phyloP scores from a whole-genome alignment of 2,888 invertebrate genomes.

The Epinotia nisella region DNA sequence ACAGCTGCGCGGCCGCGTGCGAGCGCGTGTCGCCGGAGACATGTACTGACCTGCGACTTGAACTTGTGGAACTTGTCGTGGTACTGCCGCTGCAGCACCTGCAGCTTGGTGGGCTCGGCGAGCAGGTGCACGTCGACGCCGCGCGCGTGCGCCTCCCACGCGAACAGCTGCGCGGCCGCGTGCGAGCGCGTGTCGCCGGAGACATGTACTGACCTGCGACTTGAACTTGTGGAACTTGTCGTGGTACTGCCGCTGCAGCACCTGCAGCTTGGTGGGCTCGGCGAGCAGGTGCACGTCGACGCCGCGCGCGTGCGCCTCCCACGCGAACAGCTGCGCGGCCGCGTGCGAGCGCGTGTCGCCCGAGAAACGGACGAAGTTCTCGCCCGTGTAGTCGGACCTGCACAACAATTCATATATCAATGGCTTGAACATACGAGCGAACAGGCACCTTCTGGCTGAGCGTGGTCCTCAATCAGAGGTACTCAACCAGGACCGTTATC shows the following conservation, averaged over 20 bases:
- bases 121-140: constrained; percentile 97
- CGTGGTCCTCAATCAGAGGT: too few species aligned
- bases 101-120: constrained; percentile 99
- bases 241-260: constrained; percentile 95
- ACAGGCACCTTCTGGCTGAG: too few species aligned
- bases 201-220: too few species aligned
- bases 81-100: constrained; percentile 95
- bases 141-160: constrained; percentile 97
- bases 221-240: constrained; percentile 96
- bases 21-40: too few species aligned
- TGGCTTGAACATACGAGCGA: too few species aligned
- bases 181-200: too few species aligned
- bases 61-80: constrained; percentile 95
- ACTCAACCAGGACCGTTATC: too few species aligned
- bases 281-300: constrained; percentile 98
- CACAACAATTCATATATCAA: too few species aligned
- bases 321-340: constrained; percentile 97
- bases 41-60: constrained; percentile 93
- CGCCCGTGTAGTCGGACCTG: constrained; percentile 93
- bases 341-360: constrained; percentile 97
- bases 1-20: too few species aligned
- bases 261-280: constrained; percentile 98
- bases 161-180: constrained; percentile 96
- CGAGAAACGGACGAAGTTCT: constrained; percentile 97
- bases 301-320: constrained; percentile 97